phyloP scores from a whole-genome alignment of 64 coral and sea anemone genomes.

The Montipora efflorescens region DNA sequence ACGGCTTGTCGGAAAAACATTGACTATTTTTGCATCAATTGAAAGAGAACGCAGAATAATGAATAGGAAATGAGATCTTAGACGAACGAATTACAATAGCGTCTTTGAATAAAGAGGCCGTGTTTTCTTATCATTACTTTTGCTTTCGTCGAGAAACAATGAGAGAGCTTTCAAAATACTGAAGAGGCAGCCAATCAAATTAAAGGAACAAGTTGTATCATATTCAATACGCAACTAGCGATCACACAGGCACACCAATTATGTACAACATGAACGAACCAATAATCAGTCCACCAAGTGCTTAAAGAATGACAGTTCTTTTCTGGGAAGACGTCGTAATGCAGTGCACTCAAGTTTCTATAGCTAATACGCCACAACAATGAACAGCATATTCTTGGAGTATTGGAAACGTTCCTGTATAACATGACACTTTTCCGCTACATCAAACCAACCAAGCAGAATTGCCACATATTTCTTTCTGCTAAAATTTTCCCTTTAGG shows the following conservation, averaged over 20 bases:
- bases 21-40: conserved; percentile 30
- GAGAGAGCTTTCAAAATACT: neutral
- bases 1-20: neutral
- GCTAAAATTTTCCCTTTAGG: neutral
- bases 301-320: neutral
- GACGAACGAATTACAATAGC: neutral
- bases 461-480: too few relatives aligned
- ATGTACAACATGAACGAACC: neutral
- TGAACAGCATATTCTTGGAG: too few relatives aligned
- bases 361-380: neutral
- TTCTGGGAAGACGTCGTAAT: neutral
- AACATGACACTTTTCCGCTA: too few relatives aligned
- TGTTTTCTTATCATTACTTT: neutral
- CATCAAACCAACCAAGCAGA: too few relatives aligned
- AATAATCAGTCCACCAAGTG: neutral
- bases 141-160: neutral
- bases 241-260: neutral
- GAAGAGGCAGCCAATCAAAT: conserved; percentile 18
- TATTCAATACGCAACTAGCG: neutral
- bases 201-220: neutral
- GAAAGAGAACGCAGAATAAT: conserved; percentile 1
- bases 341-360: neutral
- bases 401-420: too few relatives aligned
- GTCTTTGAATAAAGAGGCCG: neutral
- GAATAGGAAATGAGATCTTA: conserved; percentile 35